Evolutionary conservation across 2,797 vertebrate genomes (phyloP).

Genomic region (Acipenser transmontanus): DNA sequence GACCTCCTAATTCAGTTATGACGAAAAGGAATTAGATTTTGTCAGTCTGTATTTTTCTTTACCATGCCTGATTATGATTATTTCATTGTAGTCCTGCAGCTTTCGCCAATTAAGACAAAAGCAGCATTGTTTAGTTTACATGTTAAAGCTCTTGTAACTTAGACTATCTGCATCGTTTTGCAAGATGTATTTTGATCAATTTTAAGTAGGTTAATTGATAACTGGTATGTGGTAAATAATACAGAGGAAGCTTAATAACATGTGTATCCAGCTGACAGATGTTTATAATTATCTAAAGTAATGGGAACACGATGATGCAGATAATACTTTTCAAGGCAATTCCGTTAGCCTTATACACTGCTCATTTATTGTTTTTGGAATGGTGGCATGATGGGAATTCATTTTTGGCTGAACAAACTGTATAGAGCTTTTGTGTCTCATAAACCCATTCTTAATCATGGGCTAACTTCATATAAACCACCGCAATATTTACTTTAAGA

Average conservation of each 20-base stretch:
- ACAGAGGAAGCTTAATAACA: constrained; percentile 37
- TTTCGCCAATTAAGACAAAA: no score
- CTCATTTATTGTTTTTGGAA: constrained; percentile 37
- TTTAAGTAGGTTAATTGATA: neutral
- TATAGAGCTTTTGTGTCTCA: constrained; percentile 18
- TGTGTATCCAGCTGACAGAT: constrained; percentile 45
- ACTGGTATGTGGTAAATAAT: constrained; percentile 22
- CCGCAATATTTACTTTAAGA: constrained; percentile 29
- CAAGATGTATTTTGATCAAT: neutral
- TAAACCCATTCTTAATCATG: constrained; percentile 20
- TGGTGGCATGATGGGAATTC: constrained; percentile 20
- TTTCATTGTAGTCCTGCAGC: no score
- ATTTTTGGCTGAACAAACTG: constrained; percentile 24
- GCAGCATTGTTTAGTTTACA: no score
- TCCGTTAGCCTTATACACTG: constrained; percentile 26
- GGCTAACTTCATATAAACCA: constrained; percentile 23
- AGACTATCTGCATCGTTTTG: neutral
- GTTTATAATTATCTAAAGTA: constrained; percentile 43
- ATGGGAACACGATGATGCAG: constrained; percentile 35
- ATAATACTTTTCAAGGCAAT: constrained; percentile 26
- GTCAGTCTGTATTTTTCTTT: no score
- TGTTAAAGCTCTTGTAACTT: no score
- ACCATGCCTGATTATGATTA: no score
- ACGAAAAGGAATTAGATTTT: no score
- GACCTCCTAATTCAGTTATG: no score